Base-by-base conservation (phyloP, 2,888 invertebrate species). In the Uropetala carovei region DNA sequence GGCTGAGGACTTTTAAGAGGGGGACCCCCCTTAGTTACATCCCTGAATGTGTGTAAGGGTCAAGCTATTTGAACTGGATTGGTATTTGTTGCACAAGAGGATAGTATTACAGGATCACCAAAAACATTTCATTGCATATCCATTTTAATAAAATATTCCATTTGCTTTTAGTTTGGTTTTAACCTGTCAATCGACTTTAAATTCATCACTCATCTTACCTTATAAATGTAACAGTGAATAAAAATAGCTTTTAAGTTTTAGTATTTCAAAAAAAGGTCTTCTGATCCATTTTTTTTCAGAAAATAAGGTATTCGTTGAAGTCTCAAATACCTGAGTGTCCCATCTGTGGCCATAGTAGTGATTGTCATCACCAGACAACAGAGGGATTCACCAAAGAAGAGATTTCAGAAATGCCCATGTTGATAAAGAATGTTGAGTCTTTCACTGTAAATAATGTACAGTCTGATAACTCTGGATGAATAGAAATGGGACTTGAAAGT, bases 311-410 rank as follows among this genome's bases (percentile, higher is more conserved):
- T 94, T 96, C 98, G 10, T 96, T 98, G 93, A 97, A 97, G 93
- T 98, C 98, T 10, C 97, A 97, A 93, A 96, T 98, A 93, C 97
- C 97, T 94, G 97, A 97, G 94, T 98, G 97, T 94, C 96, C 96
- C 93, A 96, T 96, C 94, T 98, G 98, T 94, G 97, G 97, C 27
- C 97, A 97, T 93, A 64, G 64, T 16, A 96, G 97, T 94, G 97
- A 98, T 96, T 98, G 98, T 94, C 97, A 97, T 93, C 96, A 97
- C 93, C 93, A 94, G 27, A 95, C 30, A 43, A 57, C 56, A 22
- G 86, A 92, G 18, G 68, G 89, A 43, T 89, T 43, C n/a, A 8
- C 89, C n/a, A 89, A 68, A 89, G 89, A 89, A 68, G 89, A 64
- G 56, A 64, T 89, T 27, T 59, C 43, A 89, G 89, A 89, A 60